Base-by-base conservation (phyloP, 2,797 vertebrate genomes). In the Microchirus variegatus region DNA sequence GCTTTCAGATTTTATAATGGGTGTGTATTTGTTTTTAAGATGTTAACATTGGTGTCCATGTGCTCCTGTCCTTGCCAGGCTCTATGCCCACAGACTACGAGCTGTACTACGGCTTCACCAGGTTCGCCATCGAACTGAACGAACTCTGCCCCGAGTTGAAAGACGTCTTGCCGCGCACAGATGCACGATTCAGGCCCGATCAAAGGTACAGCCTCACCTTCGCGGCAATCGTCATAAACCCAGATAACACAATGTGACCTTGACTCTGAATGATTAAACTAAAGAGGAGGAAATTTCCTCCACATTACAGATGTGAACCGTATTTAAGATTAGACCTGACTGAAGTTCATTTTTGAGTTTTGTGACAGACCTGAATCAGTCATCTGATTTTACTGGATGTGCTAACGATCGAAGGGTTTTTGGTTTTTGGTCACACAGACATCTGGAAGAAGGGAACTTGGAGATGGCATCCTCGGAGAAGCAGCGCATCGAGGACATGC, bases 51-150 rank as follows among this genome's bases (percentile, higher is more conserved):
- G n/a, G 44, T 56, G 17, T 51, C 0, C 0, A 18, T 56, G 18
- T 51, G 14, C 10, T 70, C 36, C 26, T 66, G 49, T 76, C 31
- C 11, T 63, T n/a, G 9, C 3, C 74, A 99, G 98, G 98, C 63
- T 98, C 97, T 73, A 96, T 99, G 97, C 97, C 98, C 73, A 97
- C 95, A 72, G 96, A 98, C 88, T 97, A 96, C 45, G 98, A 99
- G 86, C 93, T 95, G 52, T 99, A 99, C 84, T 99, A 99, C 3
- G 98, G 98, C 87, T 99, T 99, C 92, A 98, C 96, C 2, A 95
- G 98, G 78, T 99, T 99, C 78, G 98, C 98, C 68, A 95, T 97
- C 77, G 98, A 99, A 81, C 94, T 99, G 66, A 99, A 99, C 48
- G 98, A 99, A 82, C 92, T 99, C 78, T 97, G 97, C 87, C 97